phyloP scores from a whole-genome alignment of 2,888 invertebrate species.

The Limnephilus rhombicus region DNA sequence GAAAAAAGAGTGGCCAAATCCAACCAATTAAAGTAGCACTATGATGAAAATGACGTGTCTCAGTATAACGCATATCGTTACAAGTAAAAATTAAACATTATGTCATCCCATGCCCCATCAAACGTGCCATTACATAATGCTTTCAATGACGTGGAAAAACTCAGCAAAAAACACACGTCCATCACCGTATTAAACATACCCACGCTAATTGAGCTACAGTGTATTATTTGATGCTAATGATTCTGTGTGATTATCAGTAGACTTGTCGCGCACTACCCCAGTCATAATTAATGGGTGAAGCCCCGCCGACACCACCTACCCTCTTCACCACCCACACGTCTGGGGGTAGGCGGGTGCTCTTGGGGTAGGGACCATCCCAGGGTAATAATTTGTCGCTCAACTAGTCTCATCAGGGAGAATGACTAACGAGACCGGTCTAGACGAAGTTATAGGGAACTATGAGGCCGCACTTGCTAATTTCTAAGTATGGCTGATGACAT shows the following conservation, averaged over 20 bases:
- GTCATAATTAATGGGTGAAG: constrained; percentile 7
- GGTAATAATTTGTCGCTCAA: constrained; percentile 36
- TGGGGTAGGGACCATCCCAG: neutral
- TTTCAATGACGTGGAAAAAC: neutral
- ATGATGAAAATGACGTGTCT: neutral
- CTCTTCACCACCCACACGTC: neutral
- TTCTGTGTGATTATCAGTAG: neutral
- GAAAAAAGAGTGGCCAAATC: neutral
- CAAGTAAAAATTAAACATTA: neutral
- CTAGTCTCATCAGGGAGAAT: constrained; percentile 22
- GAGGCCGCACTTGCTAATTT: neutral
- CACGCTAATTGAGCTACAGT: neutral
- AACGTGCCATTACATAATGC: neutral
- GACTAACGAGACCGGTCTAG: constrained; percentile 17
- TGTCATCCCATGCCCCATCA: neutral
- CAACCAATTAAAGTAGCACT: neutral
- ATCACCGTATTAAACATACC: neutral
- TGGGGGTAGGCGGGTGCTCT: neutral
- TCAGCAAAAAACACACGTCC: neutral
- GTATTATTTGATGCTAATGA: neutral
- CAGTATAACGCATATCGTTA: neutral
- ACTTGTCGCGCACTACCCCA: neutral
- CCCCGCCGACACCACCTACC: neutral
- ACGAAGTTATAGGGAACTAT: neutral
- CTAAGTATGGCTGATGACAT: neutral